A percentile compares a stretch with the other conserved stretches of the same genome.
These are phyloP conservation scores for Odontomachus brunneus DNA, from an alignment of 1,140 invertebrate species.

Conservation along the genomic window DNA sequence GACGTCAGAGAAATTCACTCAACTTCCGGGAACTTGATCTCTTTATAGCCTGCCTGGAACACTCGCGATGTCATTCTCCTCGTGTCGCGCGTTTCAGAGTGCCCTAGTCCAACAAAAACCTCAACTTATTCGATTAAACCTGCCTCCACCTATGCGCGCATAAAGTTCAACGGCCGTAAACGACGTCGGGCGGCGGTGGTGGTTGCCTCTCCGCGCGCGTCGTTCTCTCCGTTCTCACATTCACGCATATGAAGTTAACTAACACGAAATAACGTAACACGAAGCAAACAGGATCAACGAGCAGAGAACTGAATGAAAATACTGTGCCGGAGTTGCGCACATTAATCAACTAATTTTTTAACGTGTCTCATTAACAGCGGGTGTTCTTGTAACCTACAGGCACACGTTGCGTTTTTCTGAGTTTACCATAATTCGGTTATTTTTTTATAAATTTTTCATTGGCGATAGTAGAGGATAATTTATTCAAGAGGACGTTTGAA, in stretches of 20 bases:
- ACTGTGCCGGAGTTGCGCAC: not conserved
- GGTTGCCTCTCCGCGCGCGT: not conserved
- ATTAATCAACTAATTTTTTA: no score
- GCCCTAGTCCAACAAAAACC: constrained; percentile 20
- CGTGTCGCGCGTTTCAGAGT: constrained; percentile 31
- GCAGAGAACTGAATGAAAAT: constrained; percentile 16
- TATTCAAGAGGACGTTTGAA: no score
- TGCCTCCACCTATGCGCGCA: constrained; percentile 21
- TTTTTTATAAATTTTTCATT: no score
- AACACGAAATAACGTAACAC: constrained; percentile 8
- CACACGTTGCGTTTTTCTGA: no score
- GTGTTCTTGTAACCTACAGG: no score
- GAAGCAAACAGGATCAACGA: not conserved
- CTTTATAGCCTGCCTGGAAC: constrained; percentile 24
- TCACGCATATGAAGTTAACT: constrained; percentile 45
- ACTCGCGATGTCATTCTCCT: constrained; percentile 34
- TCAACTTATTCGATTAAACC: constrained; percentile 56
- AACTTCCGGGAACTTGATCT: constrained; percentile 32
- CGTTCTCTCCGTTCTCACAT: constrained; percentile 28
- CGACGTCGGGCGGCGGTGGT: not conserved
- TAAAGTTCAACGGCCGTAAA: constrained; percentile 55
- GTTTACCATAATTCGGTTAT: no score
- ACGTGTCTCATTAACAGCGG: no score
- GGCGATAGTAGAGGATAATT: no score
- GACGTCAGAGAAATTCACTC: constrained; percentile 5